Evolutionary conservation across 2,113 vertebrate genomes (phyloP).

Genomic region (Fulmarus glacialis): DNA sequence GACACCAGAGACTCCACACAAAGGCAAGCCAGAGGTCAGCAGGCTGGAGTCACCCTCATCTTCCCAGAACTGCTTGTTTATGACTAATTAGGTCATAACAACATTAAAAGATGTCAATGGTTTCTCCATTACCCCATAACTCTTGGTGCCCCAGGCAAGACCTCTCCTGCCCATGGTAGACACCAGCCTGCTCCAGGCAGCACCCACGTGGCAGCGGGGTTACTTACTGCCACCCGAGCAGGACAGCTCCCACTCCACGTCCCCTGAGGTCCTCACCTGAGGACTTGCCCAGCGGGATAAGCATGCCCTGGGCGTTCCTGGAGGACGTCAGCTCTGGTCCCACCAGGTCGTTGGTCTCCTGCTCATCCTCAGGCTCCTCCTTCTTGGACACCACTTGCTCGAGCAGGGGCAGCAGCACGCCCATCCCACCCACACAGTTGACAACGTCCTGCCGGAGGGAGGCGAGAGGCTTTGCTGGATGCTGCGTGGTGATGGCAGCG

Average conservation of each 20-base stretch:
- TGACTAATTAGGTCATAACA: background rate
- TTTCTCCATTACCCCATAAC: rapidly evolving
- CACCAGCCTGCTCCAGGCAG: background rate
- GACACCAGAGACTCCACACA: background rate
- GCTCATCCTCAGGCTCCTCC: constrained; percentile 76
- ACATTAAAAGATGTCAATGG: background rate
- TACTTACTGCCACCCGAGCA: background rate
- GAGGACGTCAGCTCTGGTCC: constrained; percentile 90
- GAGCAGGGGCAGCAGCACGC: constrained; percentile 87
- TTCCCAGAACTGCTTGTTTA: background rate
- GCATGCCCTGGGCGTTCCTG: constrained; percentile 81
- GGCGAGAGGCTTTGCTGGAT: background rate
- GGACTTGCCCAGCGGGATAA: constrained; percentile 87
- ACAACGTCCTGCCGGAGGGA: constrained; percentile 84
- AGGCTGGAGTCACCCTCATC: background rate
- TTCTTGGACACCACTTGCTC: constrained; percentile 84
- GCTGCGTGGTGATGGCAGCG: rapidly evolving
- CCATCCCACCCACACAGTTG: constrained; percentile 91
- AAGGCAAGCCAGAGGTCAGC: background rate
- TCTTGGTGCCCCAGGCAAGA: background rate
- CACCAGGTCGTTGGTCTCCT: constrained; percentile 87
- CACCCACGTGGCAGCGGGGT: rapidly evolving
- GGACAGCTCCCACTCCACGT: background rate
- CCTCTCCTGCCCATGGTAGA: background rate
- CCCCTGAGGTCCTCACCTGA: constrained; percentile 74